Percentiles rank a stretch among this genome's conserved stretches.
These are phyloP conservation scores for Lepidochitona cinerea DNA, from an alignment of 2,888 invertebrate species.

Conservation along the genomic window DNA sequence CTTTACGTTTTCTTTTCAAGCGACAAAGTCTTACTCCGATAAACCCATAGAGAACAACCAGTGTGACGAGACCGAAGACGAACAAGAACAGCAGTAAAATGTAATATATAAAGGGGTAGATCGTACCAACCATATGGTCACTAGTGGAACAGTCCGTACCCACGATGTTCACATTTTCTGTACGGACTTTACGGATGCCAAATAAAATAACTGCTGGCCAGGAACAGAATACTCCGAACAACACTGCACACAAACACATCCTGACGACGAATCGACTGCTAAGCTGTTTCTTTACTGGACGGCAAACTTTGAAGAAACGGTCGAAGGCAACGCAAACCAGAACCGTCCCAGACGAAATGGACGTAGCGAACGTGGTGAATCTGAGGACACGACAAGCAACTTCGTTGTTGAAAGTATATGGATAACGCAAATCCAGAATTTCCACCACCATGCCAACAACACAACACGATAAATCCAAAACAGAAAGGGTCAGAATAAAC, in stretches of 20 bases:
- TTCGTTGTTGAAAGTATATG: constrained; percentile 59
- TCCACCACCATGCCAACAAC: constrained; percentile 62
- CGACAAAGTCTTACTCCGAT: constrained; percentile 54
- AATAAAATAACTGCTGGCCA: constrained; percentile 59
- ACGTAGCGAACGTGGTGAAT: constrained; percentile 57
- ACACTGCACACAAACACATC: constrained; percentile 47
- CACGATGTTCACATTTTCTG: constrained; percentile 32
- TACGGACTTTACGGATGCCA: constrained; percentile 43
- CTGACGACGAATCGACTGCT: constrained; percentile 45
- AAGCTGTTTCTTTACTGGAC: constrained; percentile 49
- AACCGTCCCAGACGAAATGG: constrained; percentile 59
- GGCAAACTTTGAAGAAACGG: constrained; percentile 56
- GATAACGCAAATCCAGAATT: constrained; percentile 59
- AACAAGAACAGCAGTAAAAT: constrained; percentile 56
- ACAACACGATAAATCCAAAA: constrained; percentile 59
- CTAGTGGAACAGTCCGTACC: constrained; percentile 60
- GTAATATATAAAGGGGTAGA: constrained; percentile 59
- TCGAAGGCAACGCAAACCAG: constrained; percentile 58
- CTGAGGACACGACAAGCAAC: constrained; percentile 60
- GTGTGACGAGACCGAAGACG: constrained; percentile 48
- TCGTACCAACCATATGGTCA: constrained; percentile 49
- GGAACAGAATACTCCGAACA: constrained; percentile 47
- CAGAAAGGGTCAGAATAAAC: constrained; percentile 56
- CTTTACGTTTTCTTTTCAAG: constrained; percentile 36
- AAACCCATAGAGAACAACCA: constrained; percentile 52